Evolutionary conservation across 2,888 invertebrate species (phyloP).

Genomic region (Nemurella pictetii): DNA sequence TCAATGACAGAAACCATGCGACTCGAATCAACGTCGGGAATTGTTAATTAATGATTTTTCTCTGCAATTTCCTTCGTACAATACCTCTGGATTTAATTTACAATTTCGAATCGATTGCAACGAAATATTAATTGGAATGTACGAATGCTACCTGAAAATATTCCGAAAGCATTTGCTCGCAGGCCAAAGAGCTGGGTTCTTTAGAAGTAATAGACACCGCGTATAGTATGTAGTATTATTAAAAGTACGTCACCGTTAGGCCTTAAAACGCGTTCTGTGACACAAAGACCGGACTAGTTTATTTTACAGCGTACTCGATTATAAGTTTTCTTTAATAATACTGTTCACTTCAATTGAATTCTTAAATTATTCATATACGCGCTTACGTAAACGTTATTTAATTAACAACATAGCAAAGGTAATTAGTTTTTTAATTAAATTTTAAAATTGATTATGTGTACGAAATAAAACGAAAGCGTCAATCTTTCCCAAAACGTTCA

Average conservation of each 20-base stretch:
- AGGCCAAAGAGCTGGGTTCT: background rate
- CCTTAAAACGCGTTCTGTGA: background rate
- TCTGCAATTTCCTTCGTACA: slow-evolving; percentile 5
- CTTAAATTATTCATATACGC: background rate
- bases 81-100: background rate
- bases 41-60: slow-evolving; percentile 17
- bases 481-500: slow-evolving; percentile 4
- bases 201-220: background rate
- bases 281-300: background rate
- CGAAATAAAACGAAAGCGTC: slow-evolving; percentile 16
- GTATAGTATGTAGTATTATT: background rate
- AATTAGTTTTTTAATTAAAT: background rate
- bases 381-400: background rate
- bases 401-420: background rate
- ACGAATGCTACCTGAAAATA: background rate
- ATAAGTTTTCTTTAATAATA: background rate
- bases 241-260: background rate
- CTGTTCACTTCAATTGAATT: background rate
- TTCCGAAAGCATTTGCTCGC: background rate
- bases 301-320: background rate
- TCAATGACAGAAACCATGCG: background rate
- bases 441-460: background rate
- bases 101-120: background rate
- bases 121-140: slow-evolving; percentile 7
- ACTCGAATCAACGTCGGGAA: background rate